A percentile compares a stretch with the other conserved stretches of the same genome.
These are phyloP conservation scores for Hyphantria cunea DNA, from an alignment of 1,140 invertebrate genomes.

Conservation along the genomic window DNA sequence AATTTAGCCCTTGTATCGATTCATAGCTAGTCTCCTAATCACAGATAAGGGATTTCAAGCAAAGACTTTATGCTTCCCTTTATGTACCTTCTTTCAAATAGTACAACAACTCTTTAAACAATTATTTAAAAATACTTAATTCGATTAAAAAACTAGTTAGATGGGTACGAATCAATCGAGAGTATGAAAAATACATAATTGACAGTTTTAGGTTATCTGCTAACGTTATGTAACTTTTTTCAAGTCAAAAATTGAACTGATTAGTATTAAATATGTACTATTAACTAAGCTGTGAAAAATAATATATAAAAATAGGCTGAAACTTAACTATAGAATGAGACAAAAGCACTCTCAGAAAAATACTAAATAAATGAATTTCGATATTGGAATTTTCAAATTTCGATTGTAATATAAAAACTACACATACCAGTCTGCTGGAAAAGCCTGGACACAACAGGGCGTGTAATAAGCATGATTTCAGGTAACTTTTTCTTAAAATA, in stretches of 20 bases:
- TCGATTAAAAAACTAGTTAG: too few species aligned
- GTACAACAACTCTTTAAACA: too few species aligned
- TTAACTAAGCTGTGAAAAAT: neutral
- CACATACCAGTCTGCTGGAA: slow-evolving; percentile 50
- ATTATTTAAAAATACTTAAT: too few species aligned
- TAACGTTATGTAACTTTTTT: slow-evolving; percentile 24
- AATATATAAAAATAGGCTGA: neutral
- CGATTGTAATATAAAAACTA: neutral
- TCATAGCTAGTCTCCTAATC: too few species aligned
- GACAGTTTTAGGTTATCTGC: slow-evolving; percentile 15
- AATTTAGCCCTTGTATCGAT: too few species aligned
- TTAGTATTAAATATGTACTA: neutral
- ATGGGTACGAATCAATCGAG: too few species aligned
- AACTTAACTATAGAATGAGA: neutral
- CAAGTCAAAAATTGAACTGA: neutral
- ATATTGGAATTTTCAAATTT: neutral
- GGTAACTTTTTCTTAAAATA: too few species aligned
- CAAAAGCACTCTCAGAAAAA: neutral
- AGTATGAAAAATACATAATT: neutral
- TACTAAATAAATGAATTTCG: neutral
- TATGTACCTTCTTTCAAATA: too few species aligned
- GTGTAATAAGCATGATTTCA: slow-evolving; percentile 49
- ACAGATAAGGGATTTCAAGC: too few species aligned
- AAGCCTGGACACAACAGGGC: slow-evolving; percentile 49
- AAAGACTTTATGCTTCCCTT: too few species aligned